These are phyloP conservation scores for Macaria liturata DNA, from an alignment of 2,888 invertebrate genomes.

Conservation along the genomic window DNA sequence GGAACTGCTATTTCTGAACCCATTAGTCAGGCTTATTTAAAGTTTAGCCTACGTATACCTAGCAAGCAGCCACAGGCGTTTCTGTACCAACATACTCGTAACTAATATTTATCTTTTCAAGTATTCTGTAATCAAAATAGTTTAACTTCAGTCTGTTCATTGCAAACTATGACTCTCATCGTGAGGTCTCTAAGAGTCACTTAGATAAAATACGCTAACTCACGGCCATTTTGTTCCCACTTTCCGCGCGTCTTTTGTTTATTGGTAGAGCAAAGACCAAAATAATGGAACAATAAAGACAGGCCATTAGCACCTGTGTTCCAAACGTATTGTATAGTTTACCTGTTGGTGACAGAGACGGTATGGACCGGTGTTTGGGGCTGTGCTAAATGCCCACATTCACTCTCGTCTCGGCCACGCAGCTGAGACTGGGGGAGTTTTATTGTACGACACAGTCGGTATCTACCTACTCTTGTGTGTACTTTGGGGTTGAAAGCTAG, in stretches of 20 bases:
- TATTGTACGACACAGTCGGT: slow-evolving; percentile 41
- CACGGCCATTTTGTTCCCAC: neutral
- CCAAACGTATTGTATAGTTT: slow-evolving; percentile 7
- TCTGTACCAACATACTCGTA: too few species aligned
- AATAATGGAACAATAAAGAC: slow-evolving; percentile 14
- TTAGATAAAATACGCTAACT: neutral
- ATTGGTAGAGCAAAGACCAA: neutral
- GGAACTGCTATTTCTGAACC: too few species aligned
- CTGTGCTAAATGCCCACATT: slow-evolving; percentile 53
- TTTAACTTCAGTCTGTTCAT: too few species aligned
- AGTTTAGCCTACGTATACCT: too few species aligned
- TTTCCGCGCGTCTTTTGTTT: slow-evolving; percentile 4
- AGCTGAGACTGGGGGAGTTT: slow-evolving; percentile 61
- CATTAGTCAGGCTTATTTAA: too few species aligned
- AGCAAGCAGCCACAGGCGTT: too few species aligned
- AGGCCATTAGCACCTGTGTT: slow-evolving; percentile 19
- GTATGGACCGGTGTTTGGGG: slow-evolving; percentile 37
- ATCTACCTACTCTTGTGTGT: neutral
- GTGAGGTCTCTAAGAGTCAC: too few species aligned
- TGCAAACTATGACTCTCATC: too few species aligned
- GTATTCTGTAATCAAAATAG: too few species aligned
- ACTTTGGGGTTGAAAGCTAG: slow-evolving; percentile 10
- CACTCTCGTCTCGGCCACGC: slow-evolving; percentile 55
- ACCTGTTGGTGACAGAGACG: slow-evolving; percentile 19
- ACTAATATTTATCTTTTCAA: too few species aligned